phyloP scores from a whole-genome alignment of 2,113 vertebrate species.

The Fregetta grallaria region DNA sequence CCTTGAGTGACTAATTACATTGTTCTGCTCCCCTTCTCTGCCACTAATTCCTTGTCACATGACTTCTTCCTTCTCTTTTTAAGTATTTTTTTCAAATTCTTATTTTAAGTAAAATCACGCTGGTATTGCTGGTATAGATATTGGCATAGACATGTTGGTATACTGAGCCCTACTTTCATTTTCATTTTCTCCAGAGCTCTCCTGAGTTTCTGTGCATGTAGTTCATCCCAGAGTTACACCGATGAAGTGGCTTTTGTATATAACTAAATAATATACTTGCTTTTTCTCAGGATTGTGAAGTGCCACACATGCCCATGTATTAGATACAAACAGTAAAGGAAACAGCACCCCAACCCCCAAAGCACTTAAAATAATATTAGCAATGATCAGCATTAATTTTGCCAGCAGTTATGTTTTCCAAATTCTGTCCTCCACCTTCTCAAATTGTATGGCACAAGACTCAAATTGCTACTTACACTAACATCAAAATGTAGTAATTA shows the following conservation, averaged over 20 bases:
- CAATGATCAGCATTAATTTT: not conserved
- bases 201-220: not conserved
- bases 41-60: not conserved
- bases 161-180: not conserved
- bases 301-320: not conserved
- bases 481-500: not conserved
- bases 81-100: not conserved
- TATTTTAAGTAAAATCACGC: not conserved
- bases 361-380: not conserved
- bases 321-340: not conserved
- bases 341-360: not conserved
- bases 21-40: not conserved
- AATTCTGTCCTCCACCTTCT: constrained; percentile 1
- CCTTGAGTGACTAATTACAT: not conserved
- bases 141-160: not conserved
- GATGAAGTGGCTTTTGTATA: not conserved
- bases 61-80: not conserved
- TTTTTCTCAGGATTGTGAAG: not conserved
- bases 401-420: not conserved
- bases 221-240: not conserved
- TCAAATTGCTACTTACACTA: constrained; percentile 1
- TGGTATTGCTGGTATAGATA: not conserved
- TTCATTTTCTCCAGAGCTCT: not conserved
- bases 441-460: not conserved
- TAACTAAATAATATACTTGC: not conserved